Base-by-base conservation (phyloP, 2,113 vertebrate genomes). In the Petrocephalus microphthalmus region DNA sequence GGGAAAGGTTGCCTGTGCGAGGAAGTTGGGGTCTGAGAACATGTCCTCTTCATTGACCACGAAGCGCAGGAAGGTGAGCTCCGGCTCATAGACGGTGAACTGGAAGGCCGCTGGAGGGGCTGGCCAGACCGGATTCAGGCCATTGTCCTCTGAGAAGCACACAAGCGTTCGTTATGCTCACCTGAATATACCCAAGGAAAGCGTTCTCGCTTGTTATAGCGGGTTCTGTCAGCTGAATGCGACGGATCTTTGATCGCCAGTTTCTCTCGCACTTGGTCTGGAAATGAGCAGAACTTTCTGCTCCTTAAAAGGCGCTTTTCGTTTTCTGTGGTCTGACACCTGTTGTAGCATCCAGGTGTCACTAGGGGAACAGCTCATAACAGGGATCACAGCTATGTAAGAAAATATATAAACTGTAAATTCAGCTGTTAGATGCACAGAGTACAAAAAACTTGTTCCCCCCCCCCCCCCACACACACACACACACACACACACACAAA, bases 1-100 rank as follows among this genome's bases (percentile, higher is more conserved):
- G 82, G 98, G 97, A 91, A 97, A 98, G 0, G 97, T 99, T 88
- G 97, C 97, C 0, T 99, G 98, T 56, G 98, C 98, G 29, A 99
- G 95, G 92, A 99, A 99, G 94, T 99, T 99, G 54, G 98, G 97
- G 90, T 99, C 98, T 33, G 98, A 99, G 95, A 99, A 99, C 96
- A 99, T 99, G 91, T 99, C 98, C 89, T 99, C 98, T 91, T 99
- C 98, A 0, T 98, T 98, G 67, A 99, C 97, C 88, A 98, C 97
- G 4, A 99, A 99, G 92, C 97, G 97, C 74, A 99, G 94, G 89
- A 98, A 98, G 0, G 97, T 97, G 2, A 98, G 94, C 64, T 96
- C 96, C 1, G 97, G 97, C 86, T 99, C 97, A 4, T 96, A 96
- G 89, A 99, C 97, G 3, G 94, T 95, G 91, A 99, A 98, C 22